phyloP scores from a whole-genome alignment of 2,113 vertebrate genomes.

The Platichthys flesus region DNA sequence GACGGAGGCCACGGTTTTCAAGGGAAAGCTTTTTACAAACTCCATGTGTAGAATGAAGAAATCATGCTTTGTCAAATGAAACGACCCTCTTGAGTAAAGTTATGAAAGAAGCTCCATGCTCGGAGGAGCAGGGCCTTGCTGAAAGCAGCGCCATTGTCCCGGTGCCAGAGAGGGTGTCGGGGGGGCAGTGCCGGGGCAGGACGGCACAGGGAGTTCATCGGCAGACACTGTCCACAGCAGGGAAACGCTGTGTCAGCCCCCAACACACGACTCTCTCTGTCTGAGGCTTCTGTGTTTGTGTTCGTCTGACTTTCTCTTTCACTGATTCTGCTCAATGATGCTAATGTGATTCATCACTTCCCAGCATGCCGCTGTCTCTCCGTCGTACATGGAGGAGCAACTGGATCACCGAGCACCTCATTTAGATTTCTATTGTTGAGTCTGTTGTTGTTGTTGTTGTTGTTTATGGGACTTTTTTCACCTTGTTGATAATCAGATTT shows the following conservation, averaged over 20 bases:
- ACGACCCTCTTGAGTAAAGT: not conserved
- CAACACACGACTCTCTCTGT: conserved; percentile 52
- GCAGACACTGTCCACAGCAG: conserved; percentile 38
- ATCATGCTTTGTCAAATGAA: too few relatives aligned
- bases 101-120: not conserved
- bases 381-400: conserved; percentile 7
- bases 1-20: too few relatives aligned
- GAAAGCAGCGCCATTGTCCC: conserved; percentile 46
- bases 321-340: conserved; percentile 35
- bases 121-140: not conserved
- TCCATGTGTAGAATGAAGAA: too few relatives aligned
- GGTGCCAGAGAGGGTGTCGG: conserved; percentile 38
- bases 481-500: not conserved
- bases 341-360: conserved; percentile 67
- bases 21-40: too few relatives aligned
- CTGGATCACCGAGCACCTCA: conserved; percentile 6
- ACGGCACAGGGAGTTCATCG: conserved; percentile 67
- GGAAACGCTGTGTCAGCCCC: conserved; percentile 55
- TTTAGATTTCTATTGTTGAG: not conserved
- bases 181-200: conserved; percentile 50
- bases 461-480: not conserved
- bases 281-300: conserved; percentile 49
- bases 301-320: conserved; percentile 43
- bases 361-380: conserved; percentile 10
- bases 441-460: not conserved